phyloP scores from a whole-genome alignment of 2,888 invertebrate genomes.

The Panopea generosa region DNA sequence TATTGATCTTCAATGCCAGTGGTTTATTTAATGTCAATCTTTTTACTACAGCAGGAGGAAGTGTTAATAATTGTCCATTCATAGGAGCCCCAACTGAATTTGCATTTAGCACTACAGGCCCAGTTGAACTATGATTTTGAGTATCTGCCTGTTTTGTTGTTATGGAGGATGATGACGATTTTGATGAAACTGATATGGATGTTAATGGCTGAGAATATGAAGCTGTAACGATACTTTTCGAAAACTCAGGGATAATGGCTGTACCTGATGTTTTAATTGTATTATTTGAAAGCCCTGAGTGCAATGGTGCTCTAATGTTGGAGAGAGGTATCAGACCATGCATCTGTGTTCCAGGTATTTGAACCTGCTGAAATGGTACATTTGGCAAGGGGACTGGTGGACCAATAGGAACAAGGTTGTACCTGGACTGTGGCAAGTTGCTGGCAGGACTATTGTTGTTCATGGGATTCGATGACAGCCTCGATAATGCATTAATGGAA shows the following conservation, averaged over 20 bases:
- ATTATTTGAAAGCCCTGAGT: background rate
- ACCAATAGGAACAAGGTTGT: conserved; percentile 14
- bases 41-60: conserved; percentile 75
- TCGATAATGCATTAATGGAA: too few relatives aligned
- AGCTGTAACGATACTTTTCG: background rate
- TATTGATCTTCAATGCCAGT: conserved; percentile 78
- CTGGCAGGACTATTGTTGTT: too few relatives aligned
- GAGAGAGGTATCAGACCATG: background rate
- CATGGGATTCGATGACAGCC: too few relatives aligned
- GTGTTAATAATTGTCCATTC: conserved; percentile 78
- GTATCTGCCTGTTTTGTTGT: background rate
- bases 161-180: conserved; percentile 13
- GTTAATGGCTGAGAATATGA: conserved; percentile 4
- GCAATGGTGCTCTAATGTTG: background rate
- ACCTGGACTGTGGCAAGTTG: background rate
- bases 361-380: conserved; percentile 5
- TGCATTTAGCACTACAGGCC: conserved; percentile 50
- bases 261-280: background rate
- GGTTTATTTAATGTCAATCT: conserved; percentile 75
- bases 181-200: conserved; percentile 17
- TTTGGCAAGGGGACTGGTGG: conserved; percentile 5
- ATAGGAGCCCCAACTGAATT: conserved; percentile 51
- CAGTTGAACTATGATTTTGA: conserved; percentile 13
- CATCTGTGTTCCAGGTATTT: background rate
- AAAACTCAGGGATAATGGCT: background rate